Conservation (phyloP, 2,113 vertebrate genomes). For the Tragelaphus scriptus region DNA sequence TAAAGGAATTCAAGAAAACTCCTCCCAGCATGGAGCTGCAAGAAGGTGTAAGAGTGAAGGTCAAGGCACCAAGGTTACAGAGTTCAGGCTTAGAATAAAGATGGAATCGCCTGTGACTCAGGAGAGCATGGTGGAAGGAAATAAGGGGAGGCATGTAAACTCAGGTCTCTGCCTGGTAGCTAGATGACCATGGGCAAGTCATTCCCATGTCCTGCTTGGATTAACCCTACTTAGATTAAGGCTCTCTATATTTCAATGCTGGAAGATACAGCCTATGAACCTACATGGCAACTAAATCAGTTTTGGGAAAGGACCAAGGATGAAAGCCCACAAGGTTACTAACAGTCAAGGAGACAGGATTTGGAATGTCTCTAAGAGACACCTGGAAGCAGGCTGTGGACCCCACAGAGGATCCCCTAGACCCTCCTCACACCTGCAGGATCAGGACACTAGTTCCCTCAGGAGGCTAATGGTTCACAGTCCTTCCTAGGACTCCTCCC, state of each 20-base stretch:
- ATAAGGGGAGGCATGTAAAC: neutral
- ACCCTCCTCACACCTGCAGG: neutral
- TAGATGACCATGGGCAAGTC: neutral
- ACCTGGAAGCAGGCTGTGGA: neutral
- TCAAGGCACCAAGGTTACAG: neutral
- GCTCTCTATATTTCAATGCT: neutral
- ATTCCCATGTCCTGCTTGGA: neutral
- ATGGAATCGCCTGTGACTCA: neutral
- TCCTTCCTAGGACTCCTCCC: neutral
- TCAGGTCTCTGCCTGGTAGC: neutral
- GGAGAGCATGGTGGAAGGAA: neutral
- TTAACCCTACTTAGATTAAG: neutral
- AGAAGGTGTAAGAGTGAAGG: neutral
- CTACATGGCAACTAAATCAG: neutral
- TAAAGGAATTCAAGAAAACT: neutral
- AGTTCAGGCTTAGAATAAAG: neutral
- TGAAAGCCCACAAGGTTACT: neutral
- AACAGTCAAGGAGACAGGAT: neutral
- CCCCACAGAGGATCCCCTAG: accelerated
- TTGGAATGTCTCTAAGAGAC: neutral
- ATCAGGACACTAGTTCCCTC: neutral
- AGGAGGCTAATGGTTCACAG: neutral
- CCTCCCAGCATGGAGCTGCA: neutral
- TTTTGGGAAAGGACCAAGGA: neutral
- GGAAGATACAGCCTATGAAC: neutral